These are phyloP conservation scores for Cenopis cana DNA, from an alignment of 2,888 invertebrate species.

Conservation along the genomic window DNA sequence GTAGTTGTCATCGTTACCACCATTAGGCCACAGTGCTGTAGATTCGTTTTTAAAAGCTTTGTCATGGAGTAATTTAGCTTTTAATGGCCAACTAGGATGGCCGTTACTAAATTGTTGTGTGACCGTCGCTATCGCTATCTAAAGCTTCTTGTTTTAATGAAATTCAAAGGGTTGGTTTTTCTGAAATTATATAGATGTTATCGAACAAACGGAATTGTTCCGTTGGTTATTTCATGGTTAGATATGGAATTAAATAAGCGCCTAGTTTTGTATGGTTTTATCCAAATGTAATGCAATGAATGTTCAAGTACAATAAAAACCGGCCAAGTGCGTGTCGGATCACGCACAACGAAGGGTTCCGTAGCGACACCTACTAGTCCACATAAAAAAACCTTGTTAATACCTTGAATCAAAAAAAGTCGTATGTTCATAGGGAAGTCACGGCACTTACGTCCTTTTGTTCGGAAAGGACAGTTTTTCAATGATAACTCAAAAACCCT, in stretches of 20 bases:
- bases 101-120: constrained; percentile 32
- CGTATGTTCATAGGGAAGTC: too few relatives aligned
- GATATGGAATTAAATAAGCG: neutral
- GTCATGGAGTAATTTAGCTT: constrained; percentile 40
- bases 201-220: neutral
- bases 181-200: neutral
- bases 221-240: neutral
- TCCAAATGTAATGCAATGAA: too few relatives aligned
- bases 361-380: too few relatives aligned
- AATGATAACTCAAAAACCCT: too few relatives aligned
- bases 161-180: neutral
- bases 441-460: too few relatives aligned
- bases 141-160: constrained; percentile 21
- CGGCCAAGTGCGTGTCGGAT: too few relatives aligned
- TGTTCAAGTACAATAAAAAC: too few relatives aligned
- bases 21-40: neutral
- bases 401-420: too few relatives aligned
- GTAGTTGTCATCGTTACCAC: neutral
- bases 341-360: too few relatives aligned
- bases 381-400: too few relatives aligned
- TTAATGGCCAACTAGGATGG: constrained; percentile 34
- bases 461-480: too few relatives aligned
- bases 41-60: constrained; percentile 25
- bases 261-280: too few relatives aligned
- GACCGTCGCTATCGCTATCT: neutral